Base-by-base conservation (phyloP, 2,888 invertebrate genomes). In the Xylota sylvarum region DNA sequence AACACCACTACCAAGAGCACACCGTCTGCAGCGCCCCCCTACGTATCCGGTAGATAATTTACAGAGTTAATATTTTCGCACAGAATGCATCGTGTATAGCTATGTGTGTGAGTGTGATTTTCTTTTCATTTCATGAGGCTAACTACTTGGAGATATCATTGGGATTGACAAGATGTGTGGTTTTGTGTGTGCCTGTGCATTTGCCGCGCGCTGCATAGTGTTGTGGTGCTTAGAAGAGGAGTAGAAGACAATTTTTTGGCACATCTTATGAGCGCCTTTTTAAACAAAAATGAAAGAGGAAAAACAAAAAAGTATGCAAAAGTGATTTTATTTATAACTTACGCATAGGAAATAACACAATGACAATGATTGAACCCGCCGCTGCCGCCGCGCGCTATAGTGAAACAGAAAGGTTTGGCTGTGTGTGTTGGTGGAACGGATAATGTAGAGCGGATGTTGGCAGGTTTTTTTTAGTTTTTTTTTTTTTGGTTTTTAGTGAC, bases 311-410 rank as follows among this genome's bases (percentile, higher is more conserved):
- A 23, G 3, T 23, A 23, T 23, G 23, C 3, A 23, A 62, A 62
- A 62, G 60, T 43, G 43, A 43, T 46, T 65, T 65, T 65, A 65
- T 65, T 65, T 65, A 65, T 65, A 65, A 50, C 65, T 50, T 27
- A 65, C 32, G 48, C 43, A 50, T 50, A 65, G 48, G 65, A 65
- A 50, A 65, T 48, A 65, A 48, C 65, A 32, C 32, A 50, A 50
- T 50, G 65, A 65, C 65, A 50, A 65, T 65, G 65, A 65, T 50
- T 65, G 65, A 65, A 65, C 65, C 65, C 50, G 23, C 23, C 23
- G 23, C 23, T n/a, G n/a, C n/a, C n/a, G n/a, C n/a, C n/a, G n/a
- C n/a, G n/a, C n/a, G n/a, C n/a, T 35, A 50, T 64, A 50, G 65
- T 35, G 35, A 19, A 35, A 30, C n/a, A n/a, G 35, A 35, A 35